phyloP scores from a whole-genome alignment of 1,140 invertebrate genomes.

The Drosophila sproati region DNA sequence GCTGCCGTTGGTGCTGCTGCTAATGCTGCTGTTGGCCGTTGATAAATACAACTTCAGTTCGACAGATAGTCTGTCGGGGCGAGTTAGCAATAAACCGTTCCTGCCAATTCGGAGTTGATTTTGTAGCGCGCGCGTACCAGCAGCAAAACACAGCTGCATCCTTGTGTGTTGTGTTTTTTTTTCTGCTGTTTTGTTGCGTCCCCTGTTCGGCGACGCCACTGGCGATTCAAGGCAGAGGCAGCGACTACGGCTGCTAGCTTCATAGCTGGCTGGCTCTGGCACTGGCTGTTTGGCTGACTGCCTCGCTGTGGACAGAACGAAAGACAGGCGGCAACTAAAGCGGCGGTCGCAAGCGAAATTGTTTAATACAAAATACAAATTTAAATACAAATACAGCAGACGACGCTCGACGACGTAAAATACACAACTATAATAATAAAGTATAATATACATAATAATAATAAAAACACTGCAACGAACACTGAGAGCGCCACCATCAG shows the following conservation, averaged over 20 bases:
- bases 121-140: conserved; percentile 4
- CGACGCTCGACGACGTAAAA: conserved; percentile 5
- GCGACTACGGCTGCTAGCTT: conserved; percentile 62
- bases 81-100: conserved; percentile 43
- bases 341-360: conserved; percentile 53
- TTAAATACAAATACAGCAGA: conserved; percentile 21
- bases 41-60: conserved; percentile 39
- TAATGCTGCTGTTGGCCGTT: conserved; percentile 1
- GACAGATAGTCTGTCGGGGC: conserved; percentile 22
- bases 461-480: conserved; percentile 20
- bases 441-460: conserved; percentile 36
- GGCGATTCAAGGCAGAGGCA: conserved; percentile 36
- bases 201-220: conserved; percentile 54
- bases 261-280: conserved; percentile 56
- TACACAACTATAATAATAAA: conserved; percentile 30
- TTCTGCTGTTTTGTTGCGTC: conserved; percentile 13
- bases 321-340: conserved; percentile 79
- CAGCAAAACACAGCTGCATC: conserved; percentile 44
- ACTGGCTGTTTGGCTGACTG: conserved; percentile 72
- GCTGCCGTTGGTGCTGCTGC: not conserved
- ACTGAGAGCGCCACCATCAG: conserved; percentile 7
- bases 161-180: conserved; percentile 36
- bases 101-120: conserved; percentile 34
- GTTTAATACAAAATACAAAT: conserved; percentile 47
- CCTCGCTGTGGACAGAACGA: conserved; percentile 75